phyloP scores from a whole-genome alignment of 2,888 invertebrate genomes.

The Philereme vetulata region DNA sequence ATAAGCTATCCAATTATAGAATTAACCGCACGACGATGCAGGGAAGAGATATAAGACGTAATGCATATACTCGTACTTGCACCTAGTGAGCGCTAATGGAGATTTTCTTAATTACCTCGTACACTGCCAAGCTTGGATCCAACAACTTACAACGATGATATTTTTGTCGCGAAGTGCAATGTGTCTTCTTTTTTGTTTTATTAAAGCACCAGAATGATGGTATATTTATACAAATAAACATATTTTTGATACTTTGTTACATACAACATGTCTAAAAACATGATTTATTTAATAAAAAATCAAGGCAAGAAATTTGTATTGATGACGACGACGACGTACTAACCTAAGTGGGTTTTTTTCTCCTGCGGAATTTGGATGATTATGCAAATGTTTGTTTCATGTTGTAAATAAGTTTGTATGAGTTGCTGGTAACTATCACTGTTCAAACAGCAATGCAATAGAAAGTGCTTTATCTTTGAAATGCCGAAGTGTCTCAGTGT shows the following conservation, averaged over 20 bases:
- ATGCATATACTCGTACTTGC: slow-evolving; percentile 16
- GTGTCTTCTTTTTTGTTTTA: too few species aligned
- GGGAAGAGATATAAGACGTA: slow-evolving; percentile 22
- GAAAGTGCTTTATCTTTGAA: slow-evolving; percentile 66
- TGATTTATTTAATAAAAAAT: too few species aligned
- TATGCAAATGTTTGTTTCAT: too few species aligned
- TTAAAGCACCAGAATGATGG: too few species aligned
- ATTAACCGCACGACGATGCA: slow-evolving; percentile 19
- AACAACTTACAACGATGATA: slow-evolving; percentile 3
- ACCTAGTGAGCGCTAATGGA: slow-evolving; percentile 8
- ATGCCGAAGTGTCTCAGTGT: slow-evolving; percentile 63
- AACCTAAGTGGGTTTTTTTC: too few species aligned
- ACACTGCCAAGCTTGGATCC: neutral
- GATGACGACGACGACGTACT: too few species aligned
- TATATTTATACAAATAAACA: too few species aligned
- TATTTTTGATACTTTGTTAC: too few species aligned
- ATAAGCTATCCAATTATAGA: slow-evolving; percentile 22
- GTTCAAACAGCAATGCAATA: slow-evolving; percentile 46
- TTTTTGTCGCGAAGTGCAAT: neutral
- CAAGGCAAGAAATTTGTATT: too few species aligned
- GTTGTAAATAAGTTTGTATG: too few species aligned
- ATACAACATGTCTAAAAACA: too few species aligned
- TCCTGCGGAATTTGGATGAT: too few species aligned
- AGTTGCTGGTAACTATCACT: neutral
- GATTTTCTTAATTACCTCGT: slow-evolving; percentile 13